phyloP scores from a whole-genome alignment of 1,140 invertebrate species.

The Orussus abietinus region DNA sequence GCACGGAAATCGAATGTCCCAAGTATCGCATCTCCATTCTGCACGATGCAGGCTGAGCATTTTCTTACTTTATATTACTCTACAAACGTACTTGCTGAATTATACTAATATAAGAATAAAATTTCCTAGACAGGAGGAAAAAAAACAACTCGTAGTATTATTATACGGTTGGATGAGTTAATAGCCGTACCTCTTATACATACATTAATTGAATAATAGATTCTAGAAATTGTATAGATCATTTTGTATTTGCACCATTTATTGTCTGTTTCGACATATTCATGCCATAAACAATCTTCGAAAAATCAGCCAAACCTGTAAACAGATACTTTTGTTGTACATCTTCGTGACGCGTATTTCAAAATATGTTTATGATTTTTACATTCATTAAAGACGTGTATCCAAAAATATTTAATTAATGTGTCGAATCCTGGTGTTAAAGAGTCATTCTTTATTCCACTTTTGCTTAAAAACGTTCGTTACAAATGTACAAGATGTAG shows the following conservation, averaged over 20 bases:
- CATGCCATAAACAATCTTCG: no score
- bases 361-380: no score
- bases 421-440: no score
- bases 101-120: conserved; percentile 24
- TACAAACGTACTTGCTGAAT: conserved; percentile 7
- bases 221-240: conserved; percentile 39
- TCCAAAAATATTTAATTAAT: no score
- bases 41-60: conserved; percentile 28
- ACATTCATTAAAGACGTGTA: no score
- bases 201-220: conserved; percentile 30
- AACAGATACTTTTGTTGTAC: no score
- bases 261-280: no score
- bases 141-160: conserved; percentile 20
- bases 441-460: no score
- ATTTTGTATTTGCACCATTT: conserved; percentile 48
- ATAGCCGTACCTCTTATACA: conserved; percentile 18
- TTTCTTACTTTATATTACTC: conserved; percentile 29
- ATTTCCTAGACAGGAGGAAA: conserved; percentile 21
- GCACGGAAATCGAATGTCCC: conserved; percentile 18
- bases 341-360: no score
- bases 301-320: no score
- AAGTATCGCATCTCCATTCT: conserved; percentile 18
- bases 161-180: conserved; percentile 18
- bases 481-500: no score
- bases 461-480: no score